Conservation (phyloP, 2,797 vertebrate species). For the Tapirus indicus region DNA sequence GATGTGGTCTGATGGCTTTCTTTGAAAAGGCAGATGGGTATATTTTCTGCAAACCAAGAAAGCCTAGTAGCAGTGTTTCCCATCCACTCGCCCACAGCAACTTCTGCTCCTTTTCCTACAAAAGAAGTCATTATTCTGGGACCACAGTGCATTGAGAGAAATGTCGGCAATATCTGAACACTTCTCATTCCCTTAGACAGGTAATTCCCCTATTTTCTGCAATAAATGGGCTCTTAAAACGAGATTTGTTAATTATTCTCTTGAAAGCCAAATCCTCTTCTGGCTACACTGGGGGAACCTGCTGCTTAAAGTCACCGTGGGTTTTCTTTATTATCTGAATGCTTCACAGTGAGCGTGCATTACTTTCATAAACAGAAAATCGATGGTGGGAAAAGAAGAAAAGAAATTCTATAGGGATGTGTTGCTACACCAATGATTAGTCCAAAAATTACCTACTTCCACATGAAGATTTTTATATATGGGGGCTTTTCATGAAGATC, state of each 20-base stretch:
- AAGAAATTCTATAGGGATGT: constrained; percentile 33
- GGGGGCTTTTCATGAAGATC: neutral
- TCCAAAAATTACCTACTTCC: neutral
- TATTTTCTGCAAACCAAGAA: constrained; percentile 35
- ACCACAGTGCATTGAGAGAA: constrained; percentile 4
- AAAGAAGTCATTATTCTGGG: constrained; percentile 65
- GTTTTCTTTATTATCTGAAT: constrained; percentile 44
- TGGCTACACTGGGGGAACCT: neutral
- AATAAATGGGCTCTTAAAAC: constrained; percentile 68
- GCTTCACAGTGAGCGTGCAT: neutral
- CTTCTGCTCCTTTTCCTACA: neutral
- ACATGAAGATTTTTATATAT: constrained; percentile 10
- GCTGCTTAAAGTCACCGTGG: constrained; percentile 41
- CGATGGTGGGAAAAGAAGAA: neutral
- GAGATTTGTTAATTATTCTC: constrained; percentile 71
- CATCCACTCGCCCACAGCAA: neutral
- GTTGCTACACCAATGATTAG: constrained; percentile 4
- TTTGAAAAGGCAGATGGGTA: neutral
- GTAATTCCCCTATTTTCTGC: constrained; percentile 77
- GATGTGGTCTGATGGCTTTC: neutral
- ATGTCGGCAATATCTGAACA: constrained; percentile 50
- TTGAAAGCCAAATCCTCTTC: constrained; percentile 72
- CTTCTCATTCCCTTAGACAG: constrained; percentile 62
- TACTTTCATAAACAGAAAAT: constrained; percentile 70
- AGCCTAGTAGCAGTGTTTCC: neutral